Evolutionary conservation across 2,888 invertebrate genomes (phyloP), one percentile per base, ranked within the genome.

Genomic region (Melanargia galathea): DNA sequence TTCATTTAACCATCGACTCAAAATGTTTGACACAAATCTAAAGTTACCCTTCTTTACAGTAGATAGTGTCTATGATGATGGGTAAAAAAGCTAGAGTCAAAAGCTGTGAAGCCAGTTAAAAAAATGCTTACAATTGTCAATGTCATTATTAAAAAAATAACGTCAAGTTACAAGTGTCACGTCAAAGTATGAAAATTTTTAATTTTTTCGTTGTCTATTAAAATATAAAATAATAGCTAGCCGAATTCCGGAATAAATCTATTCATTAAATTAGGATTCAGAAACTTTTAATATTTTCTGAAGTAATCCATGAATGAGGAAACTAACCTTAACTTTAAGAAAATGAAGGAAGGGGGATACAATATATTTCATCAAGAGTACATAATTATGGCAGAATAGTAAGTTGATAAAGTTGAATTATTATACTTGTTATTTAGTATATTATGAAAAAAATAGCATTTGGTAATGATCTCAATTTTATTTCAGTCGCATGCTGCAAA

Each of bases 351-450:
- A 80, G 86, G 95, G 61, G 86, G 95, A 63, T 94, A 96, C 81
- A 94, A 94, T 49, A 93, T 95, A 72, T 96, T 95, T 81, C 95
- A 96, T 77, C 95, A 97, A 81, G 98, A 98, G 85, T 98, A 98
- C 78, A 95, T 96, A 74, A 95, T 98, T 73, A 93, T 98, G 85
- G 96, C 97, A 3, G 98, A 98, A 92, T 98, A 97, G 97, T 98
- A 93, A 94, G 96, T 92, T 49, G 7, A 52, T 38, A n/a, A 43
- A 55, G 2, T 22, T 22, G n/a, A 40, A 20, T 46, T 1, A 3
- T 2, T 49, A 40, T 2, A 2, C 20, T 46, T 46, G 10, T 20
- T 20, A 10, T 20, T 45, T 43, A 7, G 43, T 45, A 18, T 10
- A 24, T 48, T 5, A n/a, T n/a, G n/a, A n/a, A n/a, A n/a, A n/a